Conservation (phyloP, 2,113 vertebrate genomes). For the Colossoma macropomum region DNA sequence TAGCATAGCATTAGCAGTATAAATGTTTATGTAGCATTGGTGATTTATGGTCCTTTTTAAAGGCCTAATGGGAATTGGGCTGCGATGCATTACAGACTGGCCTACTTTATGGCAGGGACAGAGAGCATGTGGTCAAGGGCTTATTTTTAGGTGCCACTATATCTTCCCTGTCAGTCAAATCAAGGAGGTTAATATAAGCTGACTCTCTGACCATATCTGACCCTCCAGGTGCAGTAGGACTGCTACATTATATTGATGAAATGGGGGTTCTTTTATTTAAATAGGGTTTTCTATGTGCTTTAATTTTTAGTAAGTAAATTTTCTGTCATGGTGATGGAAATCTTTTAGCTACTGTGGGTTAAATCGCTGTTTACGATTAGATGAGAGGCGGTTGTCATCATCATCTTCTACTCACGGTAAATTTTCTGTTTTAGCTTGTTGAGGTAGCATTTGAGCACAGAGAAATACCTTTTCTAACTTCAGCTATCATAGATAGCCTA, state of each 20-base stretch:
- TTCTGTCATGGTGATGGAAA: too few species aligned
- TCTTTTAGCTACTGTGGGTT: too few species aligned
- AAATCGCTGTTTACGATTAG: too few species aligned
- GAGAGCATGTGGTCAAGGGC: background rate
- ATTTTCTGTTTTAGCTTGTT: too few species aligned
- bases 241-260: background rate
- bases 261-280: background rate
- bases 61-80: conserved; percentile 12
- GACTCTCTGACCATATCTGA: background rate
- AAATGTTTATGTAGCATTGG: conserved; percentile 5
- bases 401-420: too few species aligned
- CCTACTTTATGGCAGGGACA: background rate
- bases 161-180: background rate
- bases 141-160: conserved; percentile 11
- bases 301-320: too few species aligned
- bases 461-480: too few species aligned
- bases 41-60: conserved; percentile 18
- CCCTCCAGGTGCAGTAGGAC: background rate
- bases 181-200: conserved; percentile 1
- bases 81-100: background rate
- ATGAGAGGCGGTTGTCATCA: too few species aligned
- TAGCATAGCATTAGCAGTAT: background rate
- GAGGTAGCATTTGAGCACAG: too few species aligned
- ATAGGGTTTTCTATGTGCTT: too few species aligned
- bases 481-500: too few species aligned